Base-by-base conservation (phyloP, 2,888 invertebrate species). In the Brachypalpus laphriformis region DNA sequence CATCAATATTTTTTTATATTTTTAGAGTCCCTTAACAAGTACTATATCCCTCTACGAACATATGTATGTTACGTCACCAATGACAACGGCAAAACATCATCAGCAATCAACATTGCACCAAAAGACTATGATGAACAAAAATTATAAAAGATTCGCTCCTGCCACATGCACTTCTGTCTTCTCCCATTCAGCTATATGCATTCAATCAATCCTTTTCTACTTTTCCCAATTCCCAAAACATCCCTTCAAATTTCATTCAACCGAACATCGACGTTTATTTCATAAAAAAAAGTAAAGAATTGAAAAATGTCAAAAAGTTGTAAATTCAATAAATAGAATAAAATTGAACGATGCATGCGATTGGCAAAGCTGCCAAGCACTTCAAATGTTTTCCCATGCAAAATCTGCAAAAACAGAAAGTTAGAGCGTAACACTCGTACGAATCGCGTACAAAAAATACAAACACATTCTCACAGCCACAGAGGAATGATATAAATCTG, bases 251-350 rank as follows among this genome's bases (percentile, higher is more conserved):
- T 16, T 56, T 49, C 42, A 61, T 68, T 59, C 59, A 31, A 59
- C 20, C 22, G 57, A 56, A 57, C 51, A 47, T 76, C 56, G 65
- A 75, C 56, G 16, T 61, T 70, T 77, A n/a, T 77, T 70, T 68
- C 68, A 68, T 40, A 3, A 34, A 74, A 45, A 31, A 42, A 18
- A 72, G 45, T 16, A 40, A 20, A 59, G 57, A 40, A 76, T 68
- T 76, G 49, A 61, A 77, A 70, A 77, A 70, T 70, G 68, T 77
- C 77, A 77, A 66, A 77, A 77, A 77, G 77, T 77, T 77, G 68
- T 77, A 77, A 77, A 77, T 77, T 77, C 77, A 70, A 77, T 77
- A 77, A 77, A 77, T 77, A 77, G 70, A 61, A 77, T 66, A 57
- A 76, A 77, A 68, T 77, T 77, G 76, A 77, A 70, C 68, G 68